Base-by-base conservation (phyloP, 2,113 vertebrate species). In the Forbesichthys agassizii region DNA sequence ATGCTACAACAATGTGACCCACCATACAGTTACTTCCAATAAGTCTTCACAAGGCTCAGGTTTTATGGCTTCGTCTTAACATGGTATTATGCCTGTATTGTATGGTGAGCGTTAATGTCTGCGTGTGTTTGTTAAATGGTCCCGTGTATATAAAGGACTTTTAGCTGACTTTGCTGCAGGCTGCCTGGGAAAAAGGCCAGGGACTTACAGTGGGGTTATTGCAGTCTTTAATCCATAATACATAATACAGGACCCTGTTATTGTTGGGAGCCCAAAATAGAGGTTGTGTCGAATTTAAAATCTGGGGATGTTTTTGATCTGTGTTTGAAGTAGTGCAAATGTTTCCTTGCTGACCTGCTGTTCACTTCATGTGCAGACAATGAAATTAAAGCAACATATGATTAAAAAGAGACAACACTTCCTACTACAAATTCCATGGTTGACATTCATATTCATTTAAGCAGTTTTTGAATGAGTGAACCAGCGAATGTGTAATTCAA, bases 141-240 rank as follows among this genome's bases (percentile, higher is more conserved):
- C 36, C 36, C 7, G 36, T 42, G 27, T 27, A 42, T 42, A 42
- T 42, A 42, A 42, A 42, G 36, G 36, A 42, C 5, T 42, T 8
- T 42, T 42, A 42, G 36, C 7, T 42, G 57, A 63, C 67, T 75
- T 69, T 78, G 58, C 69, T 49, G 58, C 36, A n/a, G 55, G 48
- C 59, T 53, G 73, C 62, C 73, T 71, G 58, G 48, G 71, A 71
- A 79, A 42, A 60, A 61, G 77, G 4, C 74, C 62, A 9, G 0
- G 18, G 66, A 61, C 58, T 80, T 79, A 62, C 55, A 63, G 47
- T 75, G 80, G 27, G 81, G 71, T 87, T 84, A 83, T 77, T 89
- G 60, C 73, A 33, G 71, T 55, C 61, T 86, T 81, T 59, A 67
- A 54, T 62, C 14, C 54, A 52, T 71, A 63, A 75, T 64, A 64